These are phyloP conservation scores for Cyclophora albipunctata DNA, from an alignment of 2,888 invertebrate species.

Conservation along the genomic window DNA sequence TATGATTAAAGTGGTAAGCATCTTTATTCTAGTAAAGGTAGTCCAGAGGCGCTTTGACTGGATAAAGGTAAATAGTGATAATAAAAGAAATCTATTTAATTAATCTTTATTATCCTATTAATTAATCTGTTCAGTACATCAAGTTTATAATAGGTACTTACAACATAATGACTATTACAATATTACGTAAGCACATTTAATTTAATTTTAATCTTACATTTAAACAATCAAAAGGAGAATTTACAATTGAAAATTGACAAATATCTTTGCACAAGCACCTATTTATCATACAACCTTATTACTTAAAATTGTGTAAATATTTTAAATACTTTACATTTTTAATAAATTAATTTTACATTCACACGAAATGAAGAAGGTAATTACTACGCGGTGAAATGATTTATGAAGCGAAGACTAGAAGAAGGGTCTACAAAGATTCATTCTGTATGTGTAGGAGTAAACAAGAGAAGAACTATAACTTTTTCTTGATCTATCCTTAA, in stretches of 20 bases:
- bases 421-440: slow-evolving; percentile 10
- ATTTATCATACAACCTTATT: slow-evolving; percentile 66
- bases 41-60: no score
- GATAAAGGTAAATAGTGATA: neutral
- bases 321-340: slow-evolving; percentile 21
- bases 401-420: neutral
- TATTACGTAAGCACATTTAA: slow-evolving; percentile 51
- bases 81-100: slow-evolving; percentile 18
- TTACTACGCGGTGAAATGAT: slow-evolving; percentile 1
- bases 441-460: slow-evolving; percentile 6
- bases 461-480: no score
- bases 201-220: slow-evolving; percentile 29
- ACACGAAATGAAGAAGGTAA: neutral
- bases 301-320: slow-evolving; percentile 31
- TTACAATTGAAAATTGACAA: slow-evolving; percentile 67
- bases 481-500: no score
- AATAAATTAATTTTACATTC: slow-evolving; percentile 6
- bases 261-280: slow-evolving; percentile 70
- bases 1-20: no score
- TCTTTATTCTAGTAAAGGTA: no score
- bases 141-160: slow-evolving; percentile 44
- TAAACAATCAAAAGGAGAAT: slow-evolving; percentile 45
- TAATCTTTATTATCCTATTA: slow-evolving; percentile 53
- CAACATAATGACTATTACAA: slow-evolving; percentile 53
- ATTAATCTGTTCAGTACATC: slow-evolving; percentile 67